Evolutionary conservation across 2,797 vertebrate species (phyloP).

Genomic region (Dryobates pubescens): DNA sequence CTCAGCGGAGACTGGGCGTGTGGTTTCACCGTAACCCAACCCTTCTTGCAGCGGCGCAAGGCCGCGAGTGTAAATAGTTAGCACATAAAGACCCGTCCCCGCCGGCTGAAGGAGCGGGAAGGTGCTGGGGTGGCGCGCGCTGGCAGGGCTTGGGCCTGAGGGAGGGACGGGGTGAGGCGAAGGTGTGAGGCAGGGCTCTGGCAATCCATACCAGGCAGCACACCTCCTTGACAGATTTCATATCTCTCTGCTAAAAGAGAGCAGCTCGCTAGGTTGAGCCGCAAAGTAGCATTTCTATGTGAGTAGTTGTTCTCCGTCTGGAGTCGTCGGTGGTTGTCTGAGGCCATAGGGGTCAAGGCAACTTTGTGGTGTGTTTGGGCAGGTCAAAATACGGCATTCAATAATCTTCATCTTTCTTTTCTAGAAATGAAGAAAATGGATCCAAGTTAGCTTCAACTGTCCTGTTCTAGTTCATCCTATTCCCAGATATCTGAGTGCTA

Average conservation of each 20-base stretch:
- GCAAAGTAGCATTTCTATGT: neutral
- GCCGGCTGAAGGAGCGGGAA: neutral
- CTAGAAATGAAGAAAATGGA: neutral
- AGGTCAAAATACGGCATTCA: accelerated
- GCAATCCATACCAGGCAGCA: accelerated
- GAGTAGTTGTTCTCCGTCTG: neutral
- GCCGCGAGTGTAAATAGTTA: neutral
- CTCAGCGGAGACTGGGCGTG: neutral
- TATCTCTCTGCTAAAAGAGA: neutral
- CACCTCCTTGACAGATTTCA: accelerated
- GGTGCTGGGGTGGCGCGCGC: neutral
- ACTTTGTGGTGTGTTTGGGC: neutral
- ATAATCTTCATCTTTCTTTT: neutral
- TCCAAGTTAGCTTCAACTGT: neutral
- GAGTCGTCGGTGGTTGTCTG: neutral
- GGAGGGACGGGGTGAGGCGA: neutral
- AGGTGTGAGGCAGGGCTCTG: neutral
- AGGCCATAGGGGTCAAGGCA: accelerated
- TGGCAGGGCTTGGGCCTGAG: neutral
- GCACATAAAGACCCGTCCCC: neutral
- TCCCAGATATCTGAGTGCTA: neutral
- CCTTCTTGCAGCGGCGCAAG: neutral
- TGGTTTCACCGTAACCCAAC: neutral
- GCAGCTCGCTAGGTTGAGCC: accelerated
- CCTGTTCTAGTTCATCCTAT: neutral